Evolutionary conservation across 2,113 vertebrate genomes (phyloP).

Genomic region (cattle (Bos taurus)): DNA sequence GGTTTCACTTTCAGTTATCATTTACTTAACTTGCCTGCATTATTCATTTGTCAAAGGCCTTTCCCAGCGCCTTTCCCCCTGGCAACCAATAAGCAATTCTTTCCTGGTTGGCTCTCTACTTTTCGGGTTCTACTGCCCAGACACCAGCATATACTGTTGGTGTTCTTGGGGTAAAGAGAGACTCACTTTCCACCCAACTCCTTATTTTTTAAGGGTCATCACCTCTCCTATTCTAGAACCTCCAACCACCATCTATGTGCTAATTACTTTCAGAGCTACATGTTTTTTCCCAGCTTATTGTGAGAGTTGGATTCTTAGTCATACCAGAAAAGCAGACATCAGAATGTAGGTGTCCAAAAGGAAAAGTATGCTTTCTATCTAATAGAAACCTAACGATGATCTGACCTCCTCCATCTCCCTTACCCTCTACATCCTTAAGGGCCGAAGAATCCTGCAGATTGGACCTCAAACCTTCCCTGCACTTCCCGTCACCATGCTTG

Average conservation of each 20-base stretch:
- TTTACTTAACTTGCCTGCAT: background rate
- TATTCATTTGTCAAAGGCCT: background rate
- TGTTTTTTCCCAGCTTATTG: background rate
- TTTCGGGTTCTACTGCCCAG: background rate
- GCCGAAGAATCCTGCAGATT: background rate
- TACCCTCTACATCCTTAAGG: background rate
- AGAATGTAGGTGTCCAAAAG: background rate
- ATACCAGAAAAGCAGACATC: background rate
- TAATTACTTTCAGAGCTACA: background rate
- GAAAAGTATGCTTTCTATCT: background rate
- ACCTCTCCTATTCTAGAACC: background rate
- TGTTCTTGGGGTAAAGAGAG: background rate
- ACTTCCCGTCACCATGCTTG: background rate
- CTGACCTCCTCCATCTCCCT: background rate
- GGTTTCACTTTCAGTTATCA: slow-evolving; percentile 14
- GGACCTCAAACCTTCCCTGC: background rate
- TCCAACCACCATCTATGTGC: background rate
- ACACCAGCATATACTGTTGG: background rate
- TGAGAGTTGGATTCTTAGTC: background rate
- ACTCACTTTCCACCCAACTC: background rate
- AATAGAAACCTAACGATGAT: background rate
- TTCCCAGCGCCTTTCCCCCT: background rate
- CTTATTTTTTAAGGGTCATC: background rate
- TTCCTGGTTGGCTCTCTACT: background rate
- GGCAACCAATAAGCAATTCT: background rate